Evolutionary conservation across 2,113 vertebrate genomes (phyloP).

Genomic region (Panthera leo): DNA sequence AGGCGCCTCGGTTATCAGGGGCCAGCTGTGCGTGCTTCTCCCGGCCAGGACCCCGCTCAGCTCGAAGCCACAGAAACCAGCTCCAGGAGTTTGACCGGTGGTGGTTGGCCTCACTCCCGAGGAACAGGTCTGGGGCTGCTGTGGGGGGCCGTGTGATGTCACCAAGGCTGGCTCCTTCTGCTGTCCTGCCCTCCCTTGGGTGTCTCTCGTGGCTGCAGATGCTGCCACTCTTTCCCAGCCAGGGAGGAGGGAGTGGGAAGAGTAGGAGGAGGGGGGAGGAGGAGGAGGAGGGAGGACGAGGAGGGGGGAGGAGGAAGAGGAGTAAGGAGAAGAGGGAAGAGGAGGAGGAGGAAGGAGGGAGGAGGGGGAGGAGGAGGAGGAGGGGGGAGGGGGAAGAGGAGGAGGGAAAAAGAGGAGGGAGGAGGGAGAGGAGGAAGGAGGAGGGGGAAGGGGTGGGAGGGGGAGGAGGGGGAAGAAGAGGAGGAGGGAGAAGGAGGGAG

Average conservation of each 20-base stretch:
- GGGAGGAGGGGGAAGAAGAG: no score
- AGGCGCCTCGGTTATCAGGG: neutral
- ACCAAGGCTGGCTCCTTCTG: neutral
- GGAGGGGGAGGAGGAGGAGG: no score
- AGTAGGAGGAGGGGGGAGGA: no score
- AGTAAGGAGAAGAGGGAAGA: fast-evolving
- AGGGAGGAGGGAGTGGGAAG: no score
- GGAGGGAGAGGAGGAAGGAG: no score
- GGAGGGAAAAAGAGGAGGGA: fast-evolving
- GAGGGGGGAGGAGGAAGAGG: no score
- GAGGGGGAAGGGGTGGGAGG: no score
- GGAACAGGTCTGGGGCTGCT: fast-evolving
- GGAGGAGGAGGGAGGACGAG: no score
- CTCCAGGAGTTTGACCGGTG: fast-evolving
- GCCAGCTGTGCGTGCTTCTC: neutral
- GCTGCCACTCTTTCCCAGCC: neutral
- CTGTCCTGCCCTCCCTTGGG: neutral
- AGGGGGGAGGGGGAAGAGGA: no score
- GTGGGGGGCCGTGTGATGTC: fast-evolving
- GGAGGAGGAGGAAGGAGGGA: no score
- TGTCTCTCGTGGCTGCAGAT: neutral
- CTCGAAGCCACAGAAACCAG: neutral
- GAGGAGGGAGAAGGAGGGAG: no score
- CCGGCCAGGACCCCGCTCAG: neutral
- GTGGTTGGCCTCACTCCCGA: neutral